A percentile compares a stretch with the other conserved stretches of the same genome.
Evolutionary conservation across 2,113 vertebrate species (phyloP).

Genomic region (Recurvirostra avosetta): DNA sequence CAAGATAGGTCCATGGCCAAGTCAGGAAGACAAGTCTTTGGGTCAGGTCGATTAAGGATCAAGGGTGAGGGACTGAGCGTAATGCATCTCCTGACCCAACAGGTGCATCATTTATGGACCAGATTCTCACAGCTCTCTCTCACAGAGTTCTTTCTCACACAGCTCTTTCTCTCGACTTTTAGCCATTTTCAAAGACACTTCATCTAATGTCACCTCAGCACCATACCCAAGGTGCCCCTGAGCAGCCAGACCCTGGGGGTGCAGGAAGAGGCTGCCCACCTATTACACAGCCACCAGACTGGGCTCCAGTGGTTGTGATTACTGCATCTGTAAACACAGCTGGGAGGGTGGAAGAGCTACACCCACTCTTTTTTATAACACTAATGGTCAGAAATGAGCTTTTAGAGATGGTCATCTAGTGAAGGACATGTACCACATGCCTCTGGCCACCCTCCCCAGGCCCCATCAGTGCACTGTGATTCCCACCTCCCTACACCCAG

Average conservation of each 20-base stretch:
- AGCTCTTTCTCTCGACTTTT: not conserved
- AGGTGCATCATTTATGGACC: no score
- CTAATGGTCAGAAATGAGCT: not conserved
- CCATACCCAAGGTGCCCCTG: not conserved
- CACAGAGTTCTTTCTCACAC: not conserved
- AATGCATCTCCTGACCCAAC: not conserved
- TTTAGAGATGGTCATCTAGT: not conserved
- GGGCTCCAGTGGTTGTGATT: not conserved
- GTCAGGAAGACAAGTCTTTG: not conserved
- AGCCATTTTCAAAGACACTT: not conserved
- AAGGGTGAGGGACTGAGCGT: not conserved
- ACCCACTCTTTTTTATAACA: not conserved
- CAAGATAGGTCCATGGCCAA: not conserved
- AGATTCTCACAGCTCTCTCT: not conserved
- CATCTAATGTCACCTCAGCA: not conserved
- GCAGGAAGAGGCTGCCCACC: not conserved
- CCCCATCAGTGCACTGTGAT: not conserved
- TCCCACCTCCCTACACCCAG: not conserved
- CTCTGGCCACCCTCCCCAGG: no score
- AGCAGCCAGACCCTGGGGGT: not conserved
- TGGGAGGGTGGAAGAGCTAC: not conserved
- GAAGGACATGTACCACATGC: not conserved
- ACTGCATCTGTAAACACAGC: not conserved
- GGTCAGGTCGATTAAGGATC: not conserved
- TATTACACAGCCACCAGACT: not conserved